Evolutionary conservation across 1,140 invertebrate genomes (phyloP).

Genomic region (Proales similis): DNA sequence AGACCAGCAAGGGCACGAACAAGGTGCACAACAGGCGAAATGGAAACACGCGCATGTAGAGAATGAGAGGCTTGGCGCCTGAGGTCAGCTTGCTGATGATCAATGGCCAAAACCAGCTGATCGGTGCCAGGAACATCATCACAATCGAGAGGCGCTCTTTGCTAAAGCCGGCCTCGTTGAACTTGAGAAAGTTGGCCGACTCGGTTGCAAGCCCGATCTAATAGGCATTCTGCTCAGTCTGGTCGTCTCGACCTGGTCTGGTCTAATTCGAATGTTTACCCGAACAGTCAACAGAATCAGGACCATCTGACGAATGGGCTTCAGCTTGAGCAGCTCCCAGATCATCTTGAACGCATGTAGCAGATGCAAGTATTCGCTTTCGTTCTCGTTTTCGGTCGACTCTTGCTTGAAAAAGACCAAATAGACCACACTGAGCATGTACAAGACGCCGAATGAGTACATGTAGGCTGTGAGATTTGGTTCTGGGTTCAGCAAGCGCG

Average conservation of each 20-base stretch:
- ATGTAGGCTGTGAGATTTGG: not conserved
- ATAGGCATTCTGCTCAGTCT: constrained; percentile 41
- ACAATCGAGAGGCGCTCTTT: constrained; percentile 86
- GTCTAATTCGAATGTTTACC: constrained; percentile 56
- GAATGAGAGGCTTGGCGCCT: constrained; percentile 74
- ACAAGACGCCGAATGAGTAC: constrained; percentile 9
- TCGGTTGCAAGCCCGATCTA: constrained; percentile 94
- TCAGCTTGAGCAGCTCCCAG: constrained; percentile 54
- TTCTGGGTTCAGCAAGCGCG: not conserved
- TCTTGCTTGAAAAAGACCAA: constrained; percentile 16
- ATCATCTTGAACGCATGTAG: not conserved
- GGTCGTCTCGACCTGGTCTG: not conserved
- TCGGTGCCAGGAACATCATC: constrained; percentile 75
- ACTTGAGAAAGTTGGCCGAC: constrained; percentile 82
- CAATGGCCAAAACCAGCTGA: constrained; percentile 86
- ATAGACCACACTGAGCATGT: not conserved
- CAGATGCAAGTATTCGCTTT: not conserved
- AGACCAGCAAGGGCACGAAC: constrained; percentile 59
- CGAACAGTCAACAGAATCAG: constrained; percentile 80
- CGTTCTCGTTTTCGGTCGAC: not conserved
- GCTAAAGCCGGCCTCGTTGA: constrained; percentile 77
- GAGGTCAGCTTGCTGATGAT: constrained; percentile 77
- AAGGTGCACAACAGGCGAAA: constrained; percentile 63
- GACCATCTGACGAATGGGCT: constrained; percentile 65
- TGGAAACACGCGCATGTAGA: constrained; percentile 82